phyloP scores from a whole-genome alignment of 2,888 invertebrate species.

The Hesperia comma region DNA sequence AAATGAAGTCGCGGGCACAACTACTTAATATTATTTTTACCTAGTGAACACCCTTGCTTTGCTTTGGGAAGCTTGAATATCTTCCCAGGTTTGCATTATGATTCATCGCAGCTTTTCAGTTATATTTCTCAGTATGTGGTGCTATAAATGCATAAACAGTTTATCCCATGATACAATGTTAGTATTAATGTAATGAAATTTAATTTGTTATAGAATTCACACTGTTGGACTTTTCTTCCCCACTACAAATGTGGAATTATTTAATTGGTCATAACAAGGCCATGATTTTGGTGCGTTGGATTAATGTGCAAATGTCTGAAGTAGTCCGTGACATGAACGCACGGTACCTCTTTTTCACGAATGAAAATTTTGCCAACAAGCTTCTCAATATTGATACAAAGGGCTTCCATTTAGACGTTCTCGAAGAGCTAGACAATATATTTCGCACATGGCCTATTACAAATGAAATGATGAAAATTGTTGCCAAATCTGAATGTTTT shows the following conservation, averaged over 20 bases:
- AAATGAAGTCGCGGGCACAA: no score
- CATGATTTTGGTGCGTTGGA: constrained; percentile 85
- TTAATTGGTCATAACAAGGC: constrained; percentile 84
- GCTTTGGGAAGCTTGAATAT: no score
- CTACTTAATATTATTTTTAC: no score
- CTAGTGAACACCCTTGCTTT: constrained; percentile 9
- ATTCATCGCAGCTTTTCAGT: no score
- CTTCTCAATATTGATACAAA: constrained; percentile 73
- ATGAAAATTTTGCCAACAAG: constrained; percentile 71
- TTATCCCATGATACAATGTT: no score
- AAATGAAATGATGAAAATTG: constrained; percentile 82
- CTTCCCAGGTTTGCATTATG: no score
- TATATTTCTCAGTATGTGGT: no score
- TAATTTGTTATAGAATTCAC: constrained; percentile 76
- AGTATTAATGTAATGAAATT: not conserved
- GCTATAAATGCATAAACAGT: no score
- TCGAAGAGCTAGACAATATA: constrained; percentile 75
- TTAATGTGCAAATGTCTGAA: constrained; percentile 81
- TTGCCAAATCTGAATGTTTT: constrained; percentile 76
- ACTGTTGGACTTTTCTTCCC: constrained; percentile 77
- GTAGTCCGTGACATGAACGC: constrained; percentile 78
- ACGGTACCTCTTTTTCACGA: constrained; percentile 74
- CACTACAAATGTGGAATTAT: constrained; percentile 84
- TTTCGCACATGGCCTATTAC: constrained; percentile 84
- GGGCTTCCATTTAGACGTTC: constrained; percentile 63